phyloP scores from a whole-genome alignment of 2,113 vertebrate species.

The Takifugu flavidus region DNA sequence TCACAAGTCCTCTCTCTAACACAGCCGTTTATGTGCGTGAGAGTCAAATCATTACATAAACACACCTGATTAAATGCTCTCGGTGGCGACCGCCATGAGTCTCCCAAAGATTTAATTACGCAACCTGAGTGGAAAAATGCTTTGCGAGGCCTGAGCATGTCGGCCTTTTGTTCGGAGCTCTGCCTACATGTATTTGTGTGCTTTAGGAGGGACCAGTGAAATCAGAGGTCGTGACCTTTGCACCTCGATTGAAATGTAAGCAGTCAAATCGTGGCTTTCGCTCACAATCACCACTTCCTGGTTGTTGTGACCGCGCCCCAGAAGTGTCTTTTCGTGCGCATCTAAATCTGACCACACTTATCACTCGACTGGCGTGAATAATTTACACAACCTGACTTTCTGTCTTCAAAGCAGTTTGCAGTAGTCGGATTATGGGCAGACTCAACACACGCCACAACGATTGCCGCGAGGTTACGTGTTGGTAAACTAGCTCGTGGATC shows the following conservation, averaged over 20 bases:
- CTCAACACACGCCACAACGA: too few relatives aligned
- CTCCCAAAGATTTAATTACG: slow-evolving; percentile 47
- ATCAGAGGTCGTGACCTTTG: background rate
- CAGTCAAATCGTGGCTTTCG: background rate
- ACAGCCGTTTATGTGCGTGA: slow-evolving; percentile 51
- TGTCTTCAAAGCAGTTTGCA: too few relatives aligned
- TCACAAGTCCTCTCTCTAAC: slow-evolving; percentile 53
- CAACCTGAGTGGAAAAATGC: slow-evolving; percentile 47
- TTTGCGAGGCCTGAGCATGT: slow-evolving; percentile 4
- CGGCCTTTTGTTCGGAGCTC: slow-evolving; percentile 6
- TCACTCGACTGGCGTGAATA: too few relatives aligned
- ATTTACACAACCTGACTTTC: too few relatives aligned
- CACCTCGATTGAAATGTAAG: background rate
- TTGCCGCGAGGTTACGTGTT: too few relatives aligned
- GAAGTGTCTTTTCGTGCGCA: too few relatives aligned
- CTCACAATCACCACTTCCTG: too few relatives aligned
- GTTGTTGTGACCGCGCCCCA: too few relatives aligned
- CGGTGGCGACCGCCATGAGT: slow-evolving; percentile 18
- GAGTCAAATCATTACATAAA: slow-evolving; percentile 43
- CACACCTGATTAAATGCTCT: slow-evolving; percentile 55
- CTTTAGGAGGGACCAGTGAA: background rate
- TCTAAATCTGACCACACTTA: too few relatives aligned
- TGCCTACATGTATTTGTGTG: slow-evolving; percentile 9
- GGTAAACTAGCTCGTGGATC: too few relatives aligned
- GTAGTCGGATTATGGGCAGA: too few relatives aligned